These are phyloP conservation scores for Oceanodroma tethys DNA, from an alignment of 2,113 vertebrate species.

Conservation along the genomic window DNA sequence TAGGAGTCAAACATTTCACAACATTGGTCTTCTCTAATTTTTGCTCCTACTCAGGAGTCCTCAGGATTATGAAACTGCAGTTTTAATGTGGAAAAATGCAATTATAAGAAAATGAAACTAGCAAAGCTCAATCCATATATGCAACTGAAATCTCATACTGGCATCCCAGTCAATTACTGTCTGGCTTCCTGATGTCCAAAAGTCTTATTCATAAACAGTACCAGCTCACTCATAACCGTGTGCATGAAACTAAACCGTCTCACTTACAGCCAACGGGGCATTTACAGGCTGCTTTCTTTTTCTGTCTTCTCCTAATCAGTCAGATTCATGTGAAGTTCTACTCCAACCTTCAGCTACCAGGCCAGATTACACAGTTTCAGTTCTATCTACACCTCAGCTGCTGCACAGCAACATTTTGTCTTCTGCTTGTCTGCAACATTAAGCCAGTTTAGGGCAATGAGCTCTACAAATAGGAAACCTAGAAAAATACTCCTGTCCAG, in stretches of 20 bases:
- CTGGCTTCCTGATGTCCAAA: background rate
- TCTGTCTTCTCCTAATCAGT: background rate
- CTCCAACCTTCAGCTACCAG: background rate
- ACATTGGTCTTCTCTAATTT: background rate
- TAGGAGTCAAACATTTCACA: background rate
- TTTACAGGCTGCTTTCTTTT: background rate
- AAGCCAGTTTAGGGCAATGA: background rate
- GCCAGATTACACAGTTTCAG: background rate
- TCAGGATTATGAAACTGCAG: background rate
- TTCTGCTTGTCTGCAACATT: background rate
- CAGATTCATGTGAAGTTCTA: background rate
- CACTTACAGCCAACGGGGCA: background rate
- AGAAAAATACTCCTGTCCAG: background rate
- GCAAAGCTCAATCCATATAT: background rate
- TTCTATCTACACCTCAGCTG: background rate
- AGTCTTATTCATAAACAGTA: background rate
- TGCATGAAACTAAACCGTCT: background rate
- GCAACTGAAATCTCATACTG: background rate
- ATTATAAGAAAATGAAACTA: background rate
- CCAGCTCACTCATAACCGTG: background rate
- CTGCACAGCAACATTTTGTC: background rate
- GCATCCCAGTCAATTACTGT: background rate
- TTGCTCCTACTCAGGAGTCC: background rate
- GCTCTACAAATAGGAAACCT: background rate
- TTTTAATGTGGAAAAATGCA: background rate